Conservation (phyloP, 1,140 invertebrate genomes). For the Yoshiicerus persimilis region DNA sequence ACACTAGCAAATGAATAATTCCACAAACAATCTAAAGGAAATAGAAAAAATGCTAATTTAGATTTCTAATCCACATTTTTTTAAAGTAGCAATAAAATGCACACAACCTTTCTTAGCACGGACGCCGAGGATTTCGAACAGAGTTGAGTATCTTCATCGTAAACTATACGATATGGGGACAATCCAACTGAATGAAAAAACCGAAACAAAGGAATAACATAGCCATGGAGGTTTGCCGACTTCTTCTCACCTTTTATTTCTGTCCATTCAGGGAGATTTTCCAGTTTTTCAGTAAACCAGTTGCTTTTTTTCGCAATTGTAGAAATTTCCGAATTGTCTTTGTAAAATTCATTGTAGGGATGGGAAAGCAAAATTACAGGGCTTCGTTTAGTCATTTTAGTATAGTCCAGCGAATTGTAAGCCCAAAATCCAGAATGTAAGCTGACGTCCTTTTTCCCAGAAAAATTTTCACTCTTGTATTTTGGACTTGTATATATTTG, state of each 20-base stretch:
- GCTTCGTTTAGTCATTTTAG: neutral
- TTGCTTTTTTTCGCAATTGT: neutral
- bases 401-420: neutral
- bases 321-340: neutral
- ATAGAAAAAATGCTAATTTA: neutral
- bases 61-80: neutral
- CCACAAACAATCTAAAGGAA: neutral
- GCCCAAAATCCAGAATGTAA: no score
- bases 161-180: neutral
- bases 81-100: neutral
- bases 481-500: no score
- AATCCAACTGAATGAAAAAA: neutral
- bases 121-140: neutral
- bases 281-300: neutral
- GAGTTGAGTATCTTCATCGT: neutral
- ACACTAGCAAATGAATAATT: neutral
- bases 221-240: neutral
- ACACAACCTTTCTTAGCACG: neutral
- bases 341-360: neutral
- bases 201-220: neutral
- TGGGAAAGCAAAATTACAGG: neutral
- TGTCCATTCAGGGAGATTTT: neutral
- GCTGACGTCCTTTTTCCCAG: no score
- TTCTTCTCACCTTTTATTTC: neutral
- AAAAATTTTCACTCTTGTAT: no score